phyloP scores from a whole-genome alignment of 2,113 vertebrate species.

The Petaurus breviceps region DNA sequence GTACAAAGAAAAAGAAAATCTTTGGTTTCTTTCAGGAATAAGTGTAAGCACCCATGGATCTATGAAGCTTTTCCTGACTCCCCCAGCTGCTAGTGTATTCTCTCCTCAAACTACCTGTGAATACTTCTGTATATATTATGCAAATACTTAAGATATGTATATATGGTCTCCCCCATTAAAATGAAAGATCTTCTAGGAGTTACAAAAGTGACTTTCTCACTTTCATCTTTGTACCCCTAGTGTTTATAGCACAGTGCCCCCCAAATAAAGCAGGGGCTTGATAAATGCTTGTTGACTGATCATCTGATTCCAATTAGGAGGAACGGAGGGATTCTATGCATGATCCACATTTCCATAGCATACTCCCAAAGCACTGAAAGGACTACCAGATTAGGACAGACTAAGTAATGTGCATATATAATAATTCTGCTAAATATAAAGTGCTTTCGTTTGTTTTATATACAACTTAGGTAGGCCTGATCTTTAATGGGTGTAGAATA shows the following conservation, averaged over 20 bases:
- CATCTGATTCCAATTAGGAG: not conserved
- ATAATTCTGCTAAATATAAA: not conserved
- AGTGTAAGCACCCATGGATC: not conserved
- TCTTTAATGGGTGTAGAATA: not conserved
- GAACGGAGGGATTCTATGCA: not conserved
- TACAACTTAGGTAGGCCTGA: not conserved
- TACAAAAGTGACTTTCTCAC: not conserved
- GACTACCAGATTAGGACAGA: not conserved
- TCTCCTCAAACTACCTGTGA: not conserved
- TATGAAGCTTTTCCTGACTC: not conserved
- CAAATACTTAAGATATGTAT: not conserved
- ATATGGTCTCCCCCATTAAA: not conserved
- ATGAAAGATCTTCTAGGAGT: not conserved
- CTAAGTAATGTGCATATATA: not conserved
- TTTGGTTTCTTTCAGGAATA: not conserved
- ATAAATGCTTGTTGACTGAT: not conserved
- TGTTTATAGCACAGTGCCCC: not conserved
- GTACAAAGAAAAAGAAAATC: not conserved
- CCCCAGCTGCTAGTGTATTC: not conserved
- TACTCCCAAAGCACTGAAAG: not conserved
- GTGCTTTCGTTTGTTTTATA: not conserved
- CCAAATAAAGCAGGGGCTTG: not conserved
- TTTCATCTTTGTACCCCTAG: not conserved
- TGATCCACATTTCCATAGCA: not conserved
- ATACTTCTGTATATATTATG: not conserved